Conservation (phyloP, 35 echinoderm and acorn worm genomes). For the Apostichopus japonicus region DNA sequence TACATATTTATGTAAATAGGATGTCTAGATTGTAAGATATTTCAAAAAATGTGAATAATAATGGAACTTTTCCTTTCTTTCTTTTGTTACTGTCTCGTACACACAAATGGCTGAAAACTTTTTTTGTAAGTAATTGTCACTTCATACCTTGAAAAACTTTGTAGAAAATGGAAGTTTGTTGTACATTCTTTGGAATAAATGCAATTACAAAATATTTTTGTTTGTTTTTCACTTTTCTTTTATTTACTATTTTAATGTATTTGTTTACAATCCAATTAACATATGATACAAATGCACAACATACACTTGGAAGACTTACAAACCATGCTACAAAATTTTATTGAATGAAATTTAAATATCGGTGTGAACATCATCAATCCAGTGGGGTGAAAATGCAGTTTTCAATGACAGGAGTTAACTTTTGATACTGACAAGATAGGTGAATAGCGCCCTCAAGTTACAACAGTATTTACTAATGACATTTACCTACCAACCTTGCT, state of each 20-base stretch:
- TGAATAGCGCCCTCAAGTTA: no score
- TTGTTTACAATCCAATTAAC: not conserved
- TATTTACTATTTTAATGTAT: not conserved
- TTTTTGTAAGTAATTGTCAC: not conserved
- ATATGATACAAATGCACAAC: not conserved
- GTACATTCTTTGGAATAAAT: not conserved
- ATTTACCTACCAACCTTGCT: no score
- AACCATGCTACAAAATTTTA: not conserved
- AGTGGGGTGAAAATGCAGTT: no score
- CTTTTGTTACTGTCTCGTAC: not conserved
- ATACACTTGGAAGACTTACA: not conserved
- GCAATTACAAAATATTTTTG: not conserved
- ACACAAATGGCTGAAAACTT: conserved; percentile 14
- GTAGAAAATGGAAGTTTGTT: not conserved
- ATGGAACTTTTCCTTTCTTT: not conserved
- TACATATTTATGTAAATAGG: no score
- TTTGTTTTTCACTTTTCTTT: not conserved
- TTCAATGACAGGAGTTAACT: no score
- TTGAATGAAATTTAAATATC: not conserved
- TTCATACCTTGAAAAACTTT: conserved; percentile 17
- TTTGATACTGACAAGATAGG: no score
- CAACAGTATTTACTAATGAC: no score
- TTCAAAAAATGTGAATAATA: not conserved
- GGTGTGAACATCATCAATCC: no score
- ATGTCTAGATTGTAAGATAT: not conserved